phyloP scores from a whole-genome alignment of 2,888 invertebrate genomes.

The Drosophila aldrichi region DNA sequence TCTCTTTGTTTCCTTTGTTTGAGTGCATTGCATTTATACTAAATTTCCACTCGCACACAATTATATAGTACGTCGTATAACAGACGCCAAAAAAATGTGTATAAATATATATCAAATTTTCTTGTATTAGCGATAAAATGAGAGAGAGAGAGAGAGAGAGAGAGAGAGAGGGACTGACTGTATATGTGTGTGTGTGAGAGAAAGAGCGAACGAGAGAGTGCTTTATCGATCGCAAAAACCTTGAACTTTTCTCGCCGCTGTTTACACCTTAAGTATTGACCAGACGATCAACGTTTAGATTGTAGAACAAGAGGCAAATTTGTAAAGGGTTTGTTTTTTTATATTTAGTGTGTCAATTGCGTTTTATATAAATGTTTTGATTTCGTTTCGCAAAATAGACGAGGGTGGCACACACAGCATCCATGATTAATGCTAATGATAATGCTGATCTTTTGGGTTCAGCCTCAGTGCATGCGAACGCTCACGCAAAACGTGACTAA shows the following conservation, averaged over 20 bases:
- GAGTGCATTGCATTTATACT: conserved; percentile 47
- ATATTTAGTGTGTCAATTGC: conserved; percentile 33
- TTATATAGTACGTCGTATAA: conserved; percentile 11
- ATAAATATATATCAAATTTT: conserved; percentile 6
- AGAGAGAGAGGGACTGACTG: background rate
- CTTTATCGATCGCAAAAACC: conserved; percentile 49
- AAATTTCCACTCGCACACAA: conserved; percentile 7
- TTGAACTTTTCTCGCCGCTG: conserved; percentile 50
- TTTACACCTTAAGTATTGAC: conserved; percentile 36
- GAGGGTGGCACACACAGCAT: background rate
- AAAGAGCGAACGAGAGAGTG: conserved; percentile 8
- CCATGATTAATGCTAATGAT: conserved; percentile 15
- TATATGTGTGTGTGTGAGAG: background rate
- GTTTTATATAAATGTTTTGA: conserved; percentile 36
- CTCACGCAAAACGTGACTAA: conserved; percentile 13
- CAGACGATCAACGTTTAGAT: conserved; percentile 28
- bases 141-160: conserved; percentile 3
- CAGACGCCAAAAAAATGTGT: conserved; percentile 43
- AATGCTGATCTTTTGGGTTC: conserved; percentile 16
- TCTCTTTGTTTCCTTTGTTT: conserved; percentile 51
- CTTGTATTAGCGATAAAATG: conserved; percentile 7
- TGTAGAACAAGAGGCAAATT: background rate
- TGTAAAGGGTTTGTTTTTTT: background rate
- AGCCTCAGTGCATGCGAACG: conserved; percentile 9
- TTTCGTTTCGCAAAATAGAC: conserved; percentile 2